Conservation (phyloP, 2,113 vertebrate genomes). For the Emydocephalus ijimae region DNA sequence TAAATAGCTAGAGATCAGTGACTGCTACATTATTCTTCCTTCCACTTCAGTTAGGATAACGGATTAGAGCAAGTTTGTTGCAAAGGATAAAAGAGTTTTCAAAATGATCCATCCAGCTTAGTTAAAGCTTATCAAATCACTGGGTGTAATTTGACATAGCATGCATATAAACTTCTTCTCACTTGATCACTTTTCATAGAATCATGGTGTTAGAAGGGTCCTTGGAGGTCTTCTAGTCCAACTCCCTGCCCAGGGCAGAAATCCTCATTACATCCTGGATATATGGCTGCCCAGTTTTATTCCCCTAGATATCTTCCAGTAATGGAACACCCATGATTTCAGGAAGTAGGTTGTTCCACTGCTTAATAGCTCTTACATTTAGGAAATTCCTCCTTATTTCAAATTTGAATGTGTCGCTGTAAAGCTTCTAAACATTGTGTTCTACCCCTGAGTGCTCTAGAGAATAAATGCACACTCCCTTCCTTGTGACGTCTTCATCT, state of each 20-base stretch:
- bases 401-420: background rate
- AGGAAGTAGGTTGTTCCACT: background rate
- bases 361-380: background rate
- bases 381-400: background rate
- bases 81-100: conserved; percentile 16
- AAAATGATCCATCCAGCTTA: background rate
- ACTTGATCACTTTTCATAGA: background rate
- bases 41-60: background rate
- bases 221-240: background rate
- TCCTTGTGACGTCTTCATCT: background rate
- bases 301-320: background rate
- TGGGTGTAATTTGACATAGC: conserved; percentile 11
- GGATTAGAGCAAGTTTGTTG: conserved; percentile 7
- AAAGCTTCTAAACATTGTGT: background rate
- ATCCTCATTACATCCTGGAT: background rate
- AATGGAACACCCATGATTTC: background rate
- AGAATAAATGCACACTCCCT: background rate
- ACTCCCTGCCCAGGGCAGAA: background rate
- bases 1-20: background rate
- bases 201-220: background rate
- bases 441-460: background rate
- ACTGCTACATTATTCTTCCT: conserved; percentile 7
- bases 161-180: background rate
- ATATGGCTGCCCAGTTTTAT: background rate
- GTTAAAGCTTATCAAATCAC: background rate